These are phyloP conservation scores for Rafetus swinhoei DNA, from an alignment of 2,113 vertebrate species.

Conservation along the genomic window DNA sequence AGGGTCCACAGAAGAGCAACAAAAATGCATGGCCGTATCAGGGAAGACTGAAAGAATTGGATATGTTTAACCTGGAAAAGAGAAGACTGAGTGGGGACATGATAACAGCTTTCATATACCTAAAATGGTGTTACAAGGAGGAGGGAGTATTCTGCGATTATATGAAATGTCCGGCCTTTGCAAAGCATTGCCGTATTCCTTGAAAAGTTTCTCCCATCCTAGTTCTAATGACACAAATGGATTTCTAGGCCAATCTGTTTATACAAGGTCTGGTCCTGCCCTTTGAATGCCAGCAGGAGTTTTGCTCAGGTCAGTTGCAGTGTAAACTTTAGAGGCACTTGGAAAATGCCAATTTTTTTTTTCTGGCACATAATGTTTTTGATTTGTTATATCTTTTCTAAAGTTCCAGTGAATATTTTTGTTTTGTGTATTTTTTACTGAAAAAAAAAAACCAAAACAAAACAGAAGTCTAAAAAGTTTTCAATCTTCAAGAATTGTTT, in stretches of 20 bases:
- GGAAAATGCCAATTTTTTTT: neutral
- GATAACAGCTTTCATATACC: too few species aligned
- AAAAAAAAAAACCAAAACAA: neutral
- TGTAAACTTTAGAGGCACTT: constrained; percentile 4
- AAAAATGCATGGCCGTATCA: too few species aligned
- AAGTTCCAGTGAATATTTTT: constrained; percentile 2
- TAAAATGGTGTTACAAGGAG: too few species aligned
- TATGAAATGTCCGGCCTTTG: neutral
- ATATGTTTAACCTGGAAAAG: too few species aligned
- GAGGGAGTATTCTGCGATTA: too few species aligned
- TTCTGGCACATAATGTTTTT: constrained; percentile 54
- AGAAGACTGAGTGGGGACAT: too few species aligned
- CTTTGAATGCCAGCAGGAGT: constrained; percentile 15
- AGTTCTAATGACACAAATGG: constrained; percentile 26
- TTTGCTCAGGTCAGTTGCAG: neutral
- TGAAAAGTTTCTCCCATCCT: neutral
- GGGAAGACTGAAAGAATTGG: too few species aligned
- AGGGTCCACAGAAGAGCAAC: too few species aligned
- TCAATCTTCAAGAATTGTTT: neutral
- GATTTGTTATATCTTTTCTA: constrained; percentile 61
- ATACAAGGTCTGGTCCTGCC: neutral
- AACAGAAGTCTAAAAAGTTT: neutral
- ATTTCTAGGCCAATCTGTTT: constrained; percentile 3
- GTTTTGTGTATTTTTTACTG: neutral
- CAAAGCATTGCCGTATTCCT: constrained; percentile 45